Percentiles rank a stretch among this genome's conserved stretches.
These are phyloP conservation scores for Astur gentilis DNA, from an alignment of 2,113 vertebrate species.

Conservation along the genomic window DNA sequence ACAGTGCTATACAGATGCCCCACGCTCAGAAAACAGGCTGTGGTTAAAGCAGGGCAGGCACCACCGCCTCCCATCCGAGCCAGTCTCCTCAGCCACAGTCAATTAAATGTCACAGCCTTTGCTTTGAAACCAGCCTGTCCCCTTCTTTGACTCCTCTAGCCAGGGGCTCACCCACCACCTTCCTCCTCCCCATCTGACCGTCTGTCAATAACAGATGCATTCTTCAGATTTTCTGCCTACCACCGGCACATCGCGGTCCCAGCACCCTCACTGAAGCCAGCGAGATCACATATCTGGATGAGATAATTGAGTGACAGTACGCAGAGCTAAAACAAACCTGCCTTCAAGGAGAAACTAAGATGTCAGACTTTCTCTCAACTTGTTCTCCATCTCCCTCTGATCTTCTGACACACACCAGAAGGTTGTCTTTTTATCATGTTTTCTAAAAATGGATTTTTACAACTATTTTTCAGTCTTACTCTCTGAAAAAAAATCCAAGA, in stretches of 20 bases:
- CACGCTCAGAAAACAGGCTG: neutral
- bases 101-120: neutral
- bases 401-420: neutral
- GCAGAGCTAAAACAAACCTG: neutral
- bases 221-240: neutral
- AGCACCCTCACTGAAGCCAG: neutral
- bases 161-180: neutral
- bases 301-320: neutral
- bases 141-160: neutral
- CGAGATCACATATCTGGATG: accelerated
- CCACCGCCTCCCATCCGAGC: accelerated
- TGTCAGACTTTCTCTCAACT: neutral
- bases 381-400: neutral
- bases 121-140: neutral
- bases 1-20: neutral
- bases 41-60: neutral
- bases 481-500: neutral
- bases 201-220: neutral
- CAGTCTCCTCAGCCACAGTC: accelerated
- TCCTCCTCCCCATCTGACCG: neutral
- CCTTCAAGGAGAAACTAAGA: neutral
- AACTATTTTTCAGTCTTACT: neutral
- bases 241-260: neutral
- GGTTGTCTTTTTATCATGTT: neutral
- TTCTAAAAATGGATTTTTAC: neutral